phyloP scores from a whole-genome alignment of 2,888 invertebrate species.

The Holacanthella duospinosa region DNA sequence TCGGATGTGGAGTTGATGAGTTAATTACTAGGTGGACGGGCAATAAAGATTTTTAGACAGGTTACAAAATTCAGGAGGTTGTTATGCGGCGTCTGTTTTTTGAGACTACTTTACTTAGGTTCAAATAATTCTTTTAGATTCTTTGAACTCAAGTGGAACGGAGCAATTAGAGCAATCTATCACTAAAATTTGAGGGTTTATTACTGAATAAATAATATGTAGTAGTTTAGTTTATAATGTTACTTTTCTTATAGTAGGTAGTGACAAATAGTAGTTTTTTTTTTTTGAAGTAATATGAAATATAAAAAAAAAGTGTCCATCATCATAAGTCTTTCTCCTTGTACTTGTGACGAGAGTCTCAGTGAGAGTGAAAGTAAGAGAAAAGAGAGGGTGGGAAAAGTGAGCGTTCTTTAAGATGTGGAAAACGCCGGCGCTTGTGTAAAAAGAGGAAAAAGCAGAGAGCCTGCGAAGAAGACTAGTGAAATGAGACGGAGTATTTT shows the following conservation, averaged over 20 bases:
- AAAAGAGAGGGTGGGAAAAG: conserved; percentile 5
- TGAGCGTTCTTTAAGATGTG: conserved; percentile 24
- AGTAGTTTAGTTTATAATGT: background rate
- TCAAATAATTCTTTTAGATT: background rate
- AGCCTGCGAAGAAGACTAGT: conserved; percentile 30
- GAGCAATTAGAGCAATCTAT: background rate
- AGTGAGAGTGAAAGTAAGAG: background rate
- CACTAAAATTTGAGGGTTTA: background rate
- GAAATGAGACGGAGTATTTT: background rate
- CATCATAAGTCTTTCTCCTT: too few relatives aligned
- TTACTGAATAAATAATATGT: background rate
- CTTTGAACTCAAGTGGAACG: background rate
- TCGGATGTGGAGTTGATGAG: conserved; percentile 3
- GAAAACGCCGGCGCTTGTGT: conserved; percentile 37
- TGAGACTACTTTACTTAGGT: background rate
- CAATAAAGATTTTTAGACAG: conserved; percentile 3
- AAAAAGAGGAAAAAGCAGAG: conserved; percentile 25
- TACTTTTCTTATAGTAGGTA: too few relatives aligned
- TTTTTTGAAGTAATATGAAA: too few relatives aligned
- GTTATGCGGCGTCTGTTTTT: background rate
- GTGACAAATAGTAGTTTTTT: too few relatives aligned
- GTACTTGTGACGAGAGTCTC: background rate
- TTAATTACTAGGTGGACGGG: conserved; percentile 6
- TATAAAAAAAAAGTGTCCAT: too few relatives aligned
- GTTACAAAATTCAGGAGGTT: background rate